Percentiles rank a stretch among this genome's conserved stretches.
Conservation (phyloP, 2,113 vertebrate species). For the Oncorhynchus kisutch region DNA sequence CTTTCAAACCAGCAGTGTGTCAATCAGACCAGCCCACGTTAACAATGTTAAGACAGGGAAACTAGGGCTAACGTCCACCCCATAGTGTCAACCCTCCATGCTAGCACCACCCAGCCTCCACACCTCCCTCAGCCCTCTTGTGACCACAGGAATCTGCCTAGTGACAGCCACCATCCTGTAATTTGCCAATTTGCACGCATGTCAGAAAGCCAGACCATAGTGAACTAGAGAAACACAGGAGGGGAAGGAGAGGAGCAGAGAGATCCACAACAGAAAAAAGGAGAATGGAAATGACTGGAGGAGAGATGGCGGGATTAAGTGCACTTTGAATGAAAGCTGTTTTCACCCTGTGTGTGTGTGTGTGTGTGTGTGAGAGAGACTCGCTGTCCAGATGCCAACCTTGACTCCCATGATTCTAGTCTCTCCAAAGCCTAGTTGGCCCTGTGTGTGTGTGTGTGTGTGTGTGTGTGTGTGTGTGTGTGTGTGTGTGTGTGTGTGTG, state of each 20-base stretch:
- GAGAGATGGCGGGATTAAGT: constrained; percentile 54
- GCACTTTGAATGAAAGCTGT: constrained; percentile 48
- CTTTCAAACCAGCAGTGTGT: constrained; percentile 65
- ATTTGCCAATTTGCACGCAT: constrained; percentile 82
- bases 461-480: constrained; percentile 9
- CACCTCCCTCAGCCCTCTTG: constrained; percentile 70
- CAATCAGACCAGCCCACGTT: constrained; percentile 61
- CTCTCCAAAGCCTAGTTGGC: neutral
- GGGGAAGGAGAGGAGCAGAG: constrained; percentile 62
- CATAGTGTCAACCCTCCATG: neutral
- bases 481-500: constrained; percentile 6
- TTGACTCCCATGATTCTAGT: constrained; percentile 7
- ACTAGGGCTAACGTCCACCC: constrained; percentile 48
- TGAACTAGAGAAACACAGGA: constrained; percentile 72
- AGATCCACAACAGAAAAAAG: constrained; percentile 56
- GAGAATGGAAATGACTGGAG: constrained; percentile 60
- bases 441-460: neutral
- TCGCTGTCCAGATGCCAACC: neutral
- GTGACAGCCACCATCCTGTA: constrained; percentile 68
- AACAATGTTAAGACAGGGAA: constrained; percentile 68
- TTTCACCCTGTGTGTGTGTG: constrained; percentile 38
- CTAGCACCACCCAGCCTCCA: constrained; percentile 58
- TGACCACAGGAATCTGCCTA: constrained; percentile 70
- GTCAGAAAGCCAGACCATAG: constrained; percentile 71
- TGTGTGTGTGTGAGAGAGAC: neutral